Conservation (phyloP, 2,113 vertebrate genomes). For the Struthidea cinerea region DNA sequence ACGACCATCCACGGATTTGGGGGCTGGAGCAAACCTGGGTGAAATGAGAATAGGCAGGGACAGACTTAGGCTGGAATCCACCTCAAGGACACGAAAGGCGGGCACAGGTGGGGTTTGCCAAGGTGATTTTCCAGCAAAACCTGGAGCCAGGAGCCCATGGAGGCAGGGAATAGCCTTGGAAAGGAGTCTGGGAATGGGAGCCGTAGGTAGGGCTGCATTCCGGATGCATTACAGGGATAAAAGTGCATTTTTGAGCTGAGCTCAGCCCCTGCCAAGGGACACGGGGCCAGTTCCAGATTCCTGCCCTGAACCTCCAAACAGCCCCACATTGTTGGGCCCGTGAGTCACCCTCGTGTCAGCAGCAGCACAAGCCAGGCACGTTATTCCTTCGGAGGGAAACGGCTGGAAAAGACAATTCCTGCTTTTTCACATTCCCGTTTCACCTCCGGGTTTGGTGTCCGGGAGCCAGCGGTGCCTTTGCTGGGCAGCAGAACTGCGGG, state of each 20-base stretch:
- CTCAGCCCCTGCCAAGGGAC: constrained; percentile 43
- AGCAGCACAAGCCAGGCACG: constrained; percentile 48
- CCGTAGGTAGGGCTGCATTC: constrained; percentile 1
- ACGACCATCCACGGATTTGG: rapidly evolving
- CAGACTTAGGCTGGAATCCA: rapidly evolving
- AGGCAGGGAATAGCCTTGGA: background rate
- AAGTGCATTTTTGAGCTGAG: constrained; percentile 15
- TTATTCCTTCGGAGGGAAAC: constrained; percentile 47
- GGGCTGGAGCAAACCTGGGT: background rate
- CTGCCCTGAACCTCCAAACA: constrained; percentile 60
- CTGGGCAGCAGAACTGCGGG: background rate
- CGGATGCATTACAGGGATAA: background rate
- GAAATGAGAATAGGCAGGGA: background rate
- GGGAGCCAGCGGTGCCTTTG: constrained; percentile 12
- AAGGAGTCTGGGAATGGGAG: background rate
- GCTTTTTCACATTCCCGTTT: constrained; percentile 12
- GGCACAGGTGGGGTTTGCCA: background rate
- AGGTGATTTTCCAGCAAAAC: background rate
- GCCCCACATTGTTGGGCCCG: constrained; percentile 50
- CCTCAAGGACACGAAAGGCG: background rate
- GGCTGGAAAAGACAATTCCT: constrained; percentile 65
- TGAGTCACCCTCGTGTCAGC: constrained; percentile 69
- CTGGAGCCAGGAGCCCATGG: background rate
- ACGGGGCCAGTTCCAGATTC: constrained; percentile 18
- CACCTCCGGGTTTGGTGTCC: constrained; percentile 40